phyloP scores from a whole-genome alignment of 1,140 invertebrate species.

The Bathynomus jamesi region DNA sequence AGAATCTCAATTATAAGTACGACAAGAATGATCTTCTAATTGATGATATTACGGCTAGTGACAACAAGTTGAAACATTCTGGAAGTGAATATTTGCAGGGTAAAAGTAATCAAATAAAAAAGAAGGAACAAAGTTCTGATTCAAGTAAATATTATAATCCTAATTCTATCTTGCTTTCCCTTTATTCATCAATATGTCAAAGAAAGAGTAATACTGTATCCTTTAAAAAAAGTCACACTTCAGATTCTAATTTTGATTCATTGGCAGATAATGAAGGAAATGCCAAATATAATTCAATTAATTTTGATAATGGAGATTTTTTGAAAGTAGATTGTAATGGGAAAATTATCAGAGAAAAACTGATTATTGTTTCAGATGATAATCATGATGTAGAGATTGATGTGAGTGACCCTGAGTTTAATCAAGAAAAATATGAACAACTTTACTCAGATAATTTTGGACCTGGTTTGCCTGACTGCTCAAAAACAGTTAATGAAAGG shows the following conservation, averaged over 20 bases:
- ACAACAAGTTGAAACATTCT: too few relatives aligned
- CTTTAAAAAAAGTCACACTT: not conserved
- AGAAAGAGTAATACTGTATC: not conserved
- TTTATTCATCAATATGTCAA: not conserved
- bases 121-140: not conserved
- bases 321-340: not conserved
- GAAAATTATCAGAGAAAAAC: not conserved
- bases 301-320: not conserved
- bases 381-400: slow-evolving; percentile 6
- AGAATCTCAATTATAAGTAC: too few relatives aligned
- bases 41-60: too few relatives aligned
- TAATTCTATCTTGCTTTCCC: not conserved
- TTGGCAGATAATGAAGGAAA: not conserved
- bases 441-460: not conserved
- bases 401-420: too few relatives aligned
- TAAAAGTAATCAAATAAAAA: too few relatives aligned
- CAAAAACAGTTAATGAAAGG: not conserved
- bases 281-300: too few relatives aligned
- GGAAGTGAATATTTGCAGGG: too few relatives aligned
- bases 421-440: too few relatives aligned
- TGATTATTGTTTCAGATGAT: not conserved
- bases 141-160: not conserved
- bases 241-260: not conserved
- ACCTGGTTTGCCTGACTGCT: not conserved
- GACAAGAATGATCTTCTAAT: too few relatives aligned